Percentiles rank a stretch among this genome's conserved stretches.
Evolutionary conservation across 92 coral and sea anemone genomes (phyloP).

Genomic region (Porites cylindrica): DNA sequence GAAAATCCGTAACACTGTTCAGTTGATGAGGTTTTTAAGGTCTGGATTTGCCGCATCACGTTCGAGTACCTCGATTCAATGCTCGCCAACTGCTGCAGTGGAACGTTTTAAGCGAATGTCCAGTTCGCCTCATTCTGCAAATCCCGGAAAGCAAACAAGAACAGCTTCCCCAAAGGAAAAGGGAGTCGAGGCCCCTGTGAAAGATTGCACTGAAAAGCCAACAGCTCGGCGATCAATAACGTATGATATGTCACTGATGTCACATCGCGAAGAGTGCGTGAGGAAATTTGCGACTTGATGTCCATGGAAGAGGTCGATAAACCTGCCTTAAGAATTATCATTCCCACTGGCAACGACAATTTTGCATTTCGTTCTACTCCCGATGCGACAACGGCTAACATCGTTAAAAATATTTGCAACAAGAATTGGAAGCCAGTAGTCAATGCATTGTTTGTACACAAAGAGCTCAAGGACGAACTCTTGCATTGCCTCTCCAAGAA

Average conservation of each 20-base stretch:
- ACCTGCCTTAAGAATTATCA: not conserved
- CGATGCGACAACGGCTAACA: conserved; percentile 9
- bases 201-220: not conserved
- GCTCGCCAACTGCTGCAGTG: not conserved
- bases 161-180: not conserved
- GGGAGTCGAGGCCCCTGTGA: not conserved
- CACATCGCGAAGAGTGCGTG: not conserved
- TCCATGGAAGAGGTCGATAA: not conserved
- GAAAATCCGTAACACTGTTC: conserved; percentile 10
- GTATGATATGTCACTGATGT: not conserved
- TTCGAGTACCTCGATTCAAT: not conserved
- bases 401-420: conserved; percentile 19
- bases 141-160: conserved; percentile 4
- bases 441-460: conserved; percentile 20
- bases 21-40: conserved; percentile 7
- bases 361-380: conserved; percentile 15
- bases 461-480: conserved; percentile 18
- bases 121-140: conserved; percentile 28
- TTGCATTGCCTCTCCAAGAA: conserved; percentile 17
- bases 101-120: conserved; percentile 19
- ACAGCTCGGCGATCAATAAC: not conserved
- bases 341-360: conserved; percentile 1
- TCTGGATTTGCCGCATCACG: conserved; percentile 3
- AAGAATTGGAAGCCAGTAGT: conserved; percentile 35
- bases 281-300: not conserved